Conservation (phyloP, 1,140 invertebrate genomes). For the Mizuhopecten yessoensis region DNA sequence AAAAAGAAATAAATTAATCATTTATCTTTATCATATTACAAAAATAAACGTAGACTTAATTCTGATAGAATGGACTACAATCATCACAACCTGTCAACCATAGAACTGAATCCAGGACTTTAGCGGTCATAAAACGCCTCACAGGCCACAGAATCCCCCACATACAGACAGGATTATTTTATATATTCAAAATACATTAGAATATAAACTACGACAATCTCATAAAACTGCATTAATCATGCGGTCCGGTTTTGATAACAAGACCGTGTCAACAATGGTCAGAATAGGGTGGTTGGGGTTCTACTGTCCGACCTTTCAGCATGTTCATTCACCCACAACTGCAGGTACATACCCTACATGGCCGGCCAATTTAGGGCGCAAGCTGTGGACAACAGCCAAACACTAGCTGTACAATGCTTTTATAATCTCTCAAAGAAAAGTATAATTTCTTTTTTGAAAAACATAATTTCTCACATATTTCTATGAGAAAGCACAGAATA, state of each 20-base stretch:
- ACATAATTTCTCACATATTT: neutral
- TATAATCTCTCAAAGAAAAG: neutral
- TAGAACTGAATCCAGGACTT: conserved; percentile 1
- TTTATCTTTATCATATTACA: conserved; percentile 26
- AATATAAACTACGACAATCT: conserved; percentile 19
- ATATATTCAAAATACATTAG: conserved; percentile 40
- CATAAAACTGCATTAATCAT: conserved; percentile 4
- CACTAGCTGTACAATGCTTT: neutral
- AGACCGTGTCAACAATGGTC: conserved; percentile 24
- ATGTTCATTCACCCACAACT: neutral
- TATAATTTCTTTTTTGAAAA: neutral
- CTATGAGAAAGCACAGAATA: neutral
- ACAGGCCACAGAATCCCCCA: neutral
- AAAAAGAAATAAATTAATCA: conserved; percentile 30
- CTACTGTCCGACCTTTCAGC: conserved; percentile 6
- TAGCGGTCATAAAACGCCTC: neutral
- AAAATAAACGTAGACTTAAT: conserved; percentile 26
- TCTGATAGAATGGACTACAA: conserved; percentile 19
- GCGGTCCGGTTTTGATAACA: neutral
- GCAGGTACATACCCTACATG: neutral
- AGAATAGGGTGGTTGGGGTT: neutral
- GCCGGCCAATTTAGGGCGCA: neutral
- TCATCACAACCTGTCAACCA: conserved; percentile 22
- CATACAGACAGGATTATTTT: conserved; percentile 15
- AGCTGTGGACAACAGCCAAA: neutral